Evolutionary conservation across 2,888 invertebrate genomes (phyloP).

Genomic region (Drosophila affinis): DNA sequence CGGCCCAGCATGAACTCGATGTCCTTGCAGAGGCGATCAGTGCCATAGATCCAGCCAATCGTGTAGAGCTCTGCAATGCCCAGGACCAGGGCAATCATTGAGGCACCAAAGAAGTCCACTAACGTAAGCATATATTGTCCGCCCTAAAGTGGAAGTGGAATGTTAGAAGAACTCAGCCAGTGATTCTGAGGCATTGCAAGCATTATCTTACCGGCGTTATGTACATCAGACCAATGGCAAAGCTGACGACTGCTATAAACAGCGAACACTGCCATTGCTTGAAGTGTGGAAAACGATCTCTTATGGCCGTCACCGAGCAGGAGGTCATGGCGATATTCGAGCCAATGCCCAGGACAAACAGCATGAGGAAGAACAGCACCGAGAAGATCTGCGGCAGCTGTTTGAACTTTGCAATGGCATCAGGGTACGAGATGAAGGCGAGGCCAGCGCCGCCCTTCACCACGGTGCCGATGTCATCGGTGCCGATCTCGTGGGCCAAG

Average conservation of each 20-base stretch:
- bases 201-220: conserved; percentile 86
- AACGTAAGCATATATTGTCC: conserved; percentile 90
- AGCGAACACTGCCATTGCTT: conserved; percentile 85
- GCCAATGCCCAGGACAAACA: conserved; percentile 85
- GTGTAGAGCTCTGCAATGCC: conserved; percentile 88
- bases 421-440: conserved; percentile 86
- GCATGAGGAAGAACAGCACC: conserved; percentile 86
- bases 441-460: conserved; percentile 85
- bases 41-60: conserved; percentile 90
- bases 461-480: conserved; percentile 84
- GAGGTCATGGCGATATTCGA: conserved; percentile 85
- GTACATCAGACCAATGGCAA: conserved; percentile 86
- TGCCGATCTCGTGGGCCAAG: conserved; percentile 85
- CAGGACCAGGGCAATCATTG: conserved; percentile 89
- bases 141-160: conserved; percentile 84
- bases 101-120: conserved; percentile 90
- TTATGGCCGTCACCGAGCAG: conserved; percentile 84
- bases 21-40: conserved; percentile 88
- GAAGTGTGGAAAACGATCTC: conserved; percentile 84
- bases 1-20: conserved; percentile 91
- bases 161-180: neutral
- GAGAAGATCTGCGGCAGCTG: conserved; percentile 86
- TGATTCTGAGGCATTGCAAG: neutral
- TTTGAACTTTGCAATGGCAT: conserved; percentile 85
- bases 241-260: conserved; percentile 84